Percentiles rank a stretch among this genome's conserved stretches.
These are phyloP conservation scores for Tenthredo livida DNA, from an alignment of 2,888 invertebrate genomes.

Conservation along the genomic window DNA sequence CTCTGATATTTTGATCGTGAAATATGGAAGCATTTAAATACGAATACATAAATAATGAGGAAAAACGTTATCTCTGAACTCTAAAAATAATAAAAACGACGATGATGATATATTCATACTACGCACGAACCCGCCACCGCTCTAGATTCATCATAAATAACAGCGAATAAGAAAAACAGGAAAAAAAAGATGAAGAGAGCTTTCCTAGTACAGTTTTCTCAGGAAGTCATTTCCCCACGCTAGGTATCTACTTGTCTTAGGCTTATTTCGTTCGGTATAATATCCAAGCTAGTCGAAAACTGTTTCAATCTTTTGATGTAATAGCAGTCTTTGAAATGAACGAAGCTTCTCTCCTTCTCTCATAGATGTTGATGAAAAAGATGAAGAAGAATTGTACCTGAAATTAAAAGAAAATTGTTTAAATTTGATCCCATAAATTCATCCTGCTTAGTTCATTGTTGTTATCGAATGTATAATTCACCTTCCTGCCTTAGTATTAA, in stretches of 20 bases:
- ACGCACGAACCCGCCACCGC: not conserved
- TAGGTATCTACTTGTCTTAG: not conserved
- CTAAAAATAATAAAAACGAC: constrained; percentile 7
- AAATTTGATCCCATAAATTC: not conserved
- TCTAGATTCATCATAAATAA: not conserved
- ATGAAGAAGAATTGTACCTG: constrained; percentile 17
- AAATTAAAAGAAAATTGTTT: not conserved
- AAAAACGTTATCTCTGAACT: not conserved
- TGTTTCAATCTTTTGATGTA: not conserved
- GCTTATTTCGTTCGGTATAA: not conserved
- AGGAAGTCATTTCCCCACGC: constrained; percentile 1
- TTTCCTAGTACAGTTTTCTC: not conserved
- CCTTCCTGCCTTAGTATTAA: constrained; percentile 28
- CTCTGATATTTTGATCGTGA: constrained; percentile 30
- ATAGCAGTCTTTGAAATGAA: not conserved
- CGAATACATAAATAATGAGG: constrained; percentile 5
- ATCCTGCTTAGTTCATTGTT: not conserved
- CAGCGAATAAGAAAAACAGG: not conserved
- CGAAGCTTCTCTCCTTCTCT: not conserved
- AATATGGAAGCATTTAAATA: constrained; percentile 41
- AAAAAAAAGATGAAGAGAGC: not conserved
- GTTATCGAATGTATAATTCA: not conserved
- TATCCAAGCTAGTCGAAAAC: not conserved
- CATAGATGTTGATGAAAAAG: not conserved
- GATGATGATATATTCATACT: not conserved